A percentile compares a stretch with the other conserved stretches of the same genome.
phyloP scores from a whole-genome alignment of 2,797 vertebrate genomes.

The Tenualosa thibaudeaui region DNA sequence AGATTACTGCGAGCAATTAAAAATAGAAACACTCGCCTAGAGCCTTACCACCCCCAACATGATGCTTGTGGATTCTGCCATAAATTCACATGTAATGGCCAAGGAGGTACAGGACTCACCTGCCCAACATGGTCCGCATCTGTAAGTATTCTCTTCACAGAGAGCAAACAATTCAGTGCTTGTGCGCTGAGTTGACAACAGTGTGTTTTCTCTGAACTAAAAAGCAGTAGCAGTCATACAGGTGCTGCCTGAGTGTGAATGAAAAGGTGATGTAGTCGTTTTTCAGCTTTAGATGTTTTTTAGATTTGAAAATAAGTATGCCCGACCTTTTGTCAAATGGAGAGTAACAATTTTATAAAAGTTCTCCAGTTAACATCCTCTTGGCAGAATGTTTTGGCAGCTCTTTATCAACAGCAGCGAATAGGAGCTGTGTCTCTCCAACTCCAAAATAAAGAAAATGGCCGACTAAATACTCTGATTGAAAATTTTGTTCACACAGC shows the following conservation, averaged over 20 bases:
- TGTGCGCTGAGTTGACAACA: background rate
- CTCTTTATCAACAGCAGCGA: background rate
- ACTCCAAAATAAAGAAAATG: background rate
- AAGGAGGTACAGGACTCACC: background rate
- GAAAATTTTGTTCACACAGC: background rate
- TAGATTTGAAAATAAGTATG: background rate
- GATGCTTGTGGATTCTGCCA: background rate
- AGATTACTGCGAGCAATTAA: slow-evolving; percentile 19
- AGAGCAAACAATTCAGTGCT: background rate
- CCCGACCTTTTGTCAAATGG: background rate
- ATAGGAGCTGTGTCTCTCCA: background rate
- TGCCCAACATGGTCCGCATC: background rate
- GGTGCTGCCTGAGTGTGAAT: background rate
- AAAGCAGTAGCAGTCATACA: background rate
- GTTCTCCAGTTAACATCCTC: background rate
- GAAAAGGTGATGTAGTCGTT: background rate
- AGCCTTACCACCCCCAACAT: background rate
- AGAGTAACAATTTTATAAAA: background rate
- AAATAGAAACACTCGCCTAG: background rate
- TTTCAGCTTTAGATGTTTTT: background rate
- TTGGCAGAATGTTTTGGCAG: background rate
- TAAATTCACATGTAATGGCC: background rate
- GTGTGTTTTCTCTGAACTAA: background rate
- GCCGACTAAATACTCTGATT: background rate
- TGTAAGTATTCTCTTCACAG: background rate